These are phyloP conservation scores for Lophura nycthemera DNA, from an alignment of 2,113 vertebrate species.

Conservation along the genomic window DNA sequence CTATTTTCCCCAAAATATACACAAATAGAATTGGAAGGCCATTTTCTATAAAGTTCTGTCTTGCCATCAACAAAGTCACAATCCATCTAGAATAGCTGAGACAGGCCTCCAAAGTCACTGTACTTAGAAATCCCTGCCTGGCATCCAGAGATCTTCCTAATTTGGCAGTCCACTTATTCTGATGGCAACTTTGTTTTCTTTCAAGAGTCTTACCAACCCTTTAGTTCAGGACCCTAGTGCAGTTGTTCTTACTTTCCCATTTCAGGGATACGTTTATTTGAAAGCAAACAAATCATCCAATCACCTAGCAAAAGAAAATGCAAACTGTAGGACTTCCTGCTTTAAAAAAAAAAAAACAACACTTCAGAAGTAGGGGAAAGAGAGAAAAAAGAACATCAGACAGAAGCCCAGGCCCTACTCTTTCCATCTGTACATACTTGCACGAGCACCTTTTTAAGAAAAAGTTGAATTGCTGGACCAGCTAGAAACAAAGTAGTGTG, in stretches of 20 bases:
- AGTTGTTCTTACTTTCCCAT: background rate
- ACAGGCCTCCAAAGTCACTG: background rate
- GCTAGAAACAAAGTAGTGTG: background rate
- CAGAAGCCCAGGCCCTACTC: background rate
- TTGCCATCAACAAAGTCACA: background rate
- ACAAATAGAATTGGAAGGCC: background rate
- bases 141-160: background rate
- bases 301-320: background rate
- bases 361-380: background rate
- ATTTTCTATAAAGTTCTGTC: constrained; percentile 13
- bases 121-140: constrained; percentile 6
- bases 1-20: background rate
- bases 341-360: background rate
- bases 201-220: background rate
- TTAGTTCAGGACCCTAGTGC: background rate
- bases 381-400: no score
- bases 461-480: background rate
- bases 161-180: background rate
- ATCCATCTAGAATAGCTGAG: background rate
- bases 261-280: background rate
- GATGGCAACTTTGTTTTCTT: background rate
- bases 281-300: background rate
- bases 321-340: background rate
- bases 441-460: background rate
- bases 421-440: background rate